Percentiles rank a stretch among this genome's conserved stretches.
Conservation (phyloP, 2,888 invertebrate genomes). For the Eristalis intricaria region DNA sequence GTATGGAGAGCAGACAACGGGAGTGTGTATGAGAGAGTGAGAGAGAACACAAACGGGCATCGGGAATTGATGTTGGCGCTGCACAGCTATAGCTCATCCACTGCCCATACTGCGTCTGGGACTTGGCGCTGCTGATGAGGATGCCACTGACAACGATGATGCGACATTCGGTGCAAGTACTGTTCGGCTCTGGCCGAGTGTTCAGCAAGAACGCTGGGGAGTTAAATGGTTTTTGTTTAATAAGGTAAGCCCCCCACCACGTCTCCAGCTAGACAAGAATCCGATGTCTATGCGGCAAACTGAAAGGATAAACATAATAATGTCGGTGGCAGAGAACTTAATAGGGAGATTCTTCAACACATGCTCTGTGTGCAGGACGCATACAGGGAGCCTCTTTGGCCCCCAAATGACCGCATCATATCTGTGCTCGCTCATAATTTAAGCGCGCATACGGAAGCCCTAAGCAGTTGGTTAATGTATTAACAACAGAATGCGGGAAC, state of each 20-base stretch:
- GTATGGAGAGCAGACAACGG: background rate
- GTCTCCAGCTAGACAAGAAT: slow-evolving; percentile 33
- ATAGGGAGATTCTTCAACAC: slow-evolving; percentile 40
- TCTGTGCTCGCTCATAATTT: slow-evolving; percentile 49
- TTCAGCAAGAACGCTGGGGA: slow-evolving; percentile 41
- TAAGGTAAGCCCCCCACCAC: slow-evolving; percentile 50
- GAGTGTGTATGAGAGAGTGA: background rate
- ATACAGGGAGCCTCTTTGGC: slow-evolving; percentile 40
- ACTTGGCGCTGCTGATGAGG: slow-evolving; percentile 36
- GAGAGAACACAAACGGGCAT: slow-evolving; percentile 17
- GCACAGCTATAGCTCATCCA: slow-evolving; percentile 53
- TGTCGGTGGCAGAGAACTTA: slow-evolving; percentile 3
- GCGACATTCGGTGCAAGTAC: slow-evolving; percentile 64
- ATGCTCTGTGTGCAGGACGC: slow-evolving; percentile 29
- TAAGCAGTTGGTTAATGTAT: slow-evolving; percentile 25
- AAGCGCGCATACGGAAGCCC: slow-evolving; percentile 47
- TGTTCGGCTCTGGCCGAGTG: slow-evolving; percentile 36
- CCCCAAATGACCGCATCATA: slow-evolving; percentile 39
- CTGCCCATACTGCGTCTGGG: slow-evolving; percentile 17
- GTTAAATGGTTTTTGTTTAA: slow-evolving; percentile 70
- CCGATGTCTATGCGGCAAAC: slow-evolving; percentile 30
- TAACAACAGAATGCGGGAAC: slow-evolving; percentile 29
- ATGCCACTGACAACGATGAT: slow-evolving; percentile 49
- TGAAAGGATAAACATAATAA: slow-evolving; percentile 43
- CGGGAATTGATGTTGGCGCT: slow-evolving; percentile 55